Evolutionary conservation across 2,888 invertebrate genomes (phyloP), one percentile per base, ranked within the genome.

Genomic region (Tenthredo notha): DNA sequence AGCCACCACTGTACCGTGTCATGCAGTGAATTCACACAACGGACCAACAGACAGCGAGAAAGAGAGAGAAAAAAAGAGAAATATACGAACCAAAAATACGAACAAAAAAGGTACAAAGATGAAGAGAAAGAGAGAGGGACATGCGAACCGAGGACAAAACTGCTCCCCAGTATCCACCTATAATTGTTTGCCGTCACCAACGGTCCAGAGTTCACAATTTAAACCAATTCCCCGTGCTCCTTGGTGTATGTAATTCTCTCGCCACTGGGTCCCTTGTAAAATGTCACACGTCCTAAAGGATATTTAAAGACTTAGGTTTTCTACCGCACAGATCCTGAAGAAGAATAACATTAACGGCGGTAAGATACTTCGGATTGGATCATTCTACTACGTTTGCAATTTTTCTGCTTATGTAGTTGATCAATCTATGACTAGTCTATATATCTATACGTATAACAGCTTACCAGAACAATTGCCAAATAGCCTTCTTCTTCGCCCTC

Each of bases 1-100:
- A 83, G 82, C 85, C 43, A 80, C 72, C 80, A 75, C 40, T 58
- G 84, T 83, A 82, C 75, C 83, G 54, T 67, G 37, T 50, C 85
- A 43, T 12, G 78, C 40, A 80, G 61, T 80, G 80, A 80, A 80
- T 80, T 80, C 80, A 80, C 80, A 80, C 80, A 80, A 37, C 77
- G 77, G 43, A n/a, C 33, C 50, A 15, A 9, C 15, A 15, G 50
- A 47, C 29, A 47, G 29, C 7, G 58, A 50, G 29, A 33, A 37
- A 7, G n/a, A 61, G 12, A 29, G n/a, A 78, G 6, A 75, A 29
- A 21, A 50, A 43, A 37, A 33, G 33, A 54, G 1, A 12, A 70
- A n/a, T 2, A 37, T 37, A 7, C 33, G 37, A 37, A 37, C 6
- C n/a, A n/a, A n/a, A n/a, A n/a, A n/a, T n/a, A n/a, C n/a, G n/a